Evolutionary conservation across 2,797 vertebrate species (phyloP).

Genomic region (Zalophus californianus): DNA sequence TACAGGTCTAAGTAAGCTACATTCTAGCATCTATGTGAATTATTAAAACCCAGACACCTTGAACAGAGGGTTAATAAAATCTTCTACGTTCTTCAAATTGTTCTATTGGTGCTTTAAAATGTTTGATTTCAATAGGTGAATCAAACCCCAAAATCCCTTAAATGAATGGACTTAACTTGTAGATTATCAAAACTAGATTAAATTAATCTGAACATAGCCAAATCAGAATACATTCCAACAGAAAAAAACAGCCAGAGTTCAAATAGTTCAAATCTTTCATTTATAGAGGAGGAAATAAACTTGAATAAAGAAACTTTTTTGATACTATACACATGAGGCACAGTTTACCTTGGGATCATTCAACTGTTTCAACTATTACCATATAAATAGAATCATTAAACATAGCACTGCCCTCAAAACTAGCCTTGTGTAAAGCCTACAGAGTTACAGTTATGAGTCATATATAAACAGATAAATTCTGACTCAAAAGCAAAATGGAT

Average conservation of each 20-base stretch:
- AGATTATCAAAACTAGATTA: conserved; percentile 39
- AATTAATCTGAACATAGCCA: neutral
- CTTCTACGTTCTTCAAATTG: conserved; percentile 27
- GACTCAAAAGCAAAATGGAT: conserved; percentile 7
- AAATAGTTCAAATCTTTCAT: conserved; percentile 44
- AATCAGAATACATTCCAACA: conserved; percentile 30
- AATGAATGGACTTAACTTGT: conserved; percentile 31
- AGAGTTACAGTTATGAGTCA: neutral
- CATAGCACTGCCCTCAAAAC: neutral
- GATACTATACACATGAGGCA: neutral
- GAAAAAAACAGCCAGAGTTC: neutral
- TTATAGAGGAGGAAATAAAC: conserved; percentile 12
- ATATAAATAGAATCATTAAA: conserved; percentile 28
- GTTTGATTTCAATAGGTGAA: neutral
- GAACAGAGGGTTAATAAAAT: conserved; percentile 24
- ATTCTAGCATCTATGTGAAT: conserved; percentile 50
- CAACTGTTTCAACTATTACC: conserved; percentile 5
- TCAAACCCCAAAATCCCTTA: neutral
- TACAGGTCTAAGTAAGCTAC: neutral
- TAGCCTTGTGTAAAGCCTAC: neutral
- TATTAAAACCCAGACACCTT: conserved; percentile 31
- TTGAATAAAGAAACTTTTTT: neutral
- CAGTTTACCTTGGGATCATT: neutral
- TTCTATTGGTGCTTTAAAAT: conserved; percentile 33
- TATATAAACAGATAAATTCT: conserved; percentile 20